phyloP scores from a whole-genome alignment of 2,113 vertebrate genomes.

The Sitta europaea region DNA sequence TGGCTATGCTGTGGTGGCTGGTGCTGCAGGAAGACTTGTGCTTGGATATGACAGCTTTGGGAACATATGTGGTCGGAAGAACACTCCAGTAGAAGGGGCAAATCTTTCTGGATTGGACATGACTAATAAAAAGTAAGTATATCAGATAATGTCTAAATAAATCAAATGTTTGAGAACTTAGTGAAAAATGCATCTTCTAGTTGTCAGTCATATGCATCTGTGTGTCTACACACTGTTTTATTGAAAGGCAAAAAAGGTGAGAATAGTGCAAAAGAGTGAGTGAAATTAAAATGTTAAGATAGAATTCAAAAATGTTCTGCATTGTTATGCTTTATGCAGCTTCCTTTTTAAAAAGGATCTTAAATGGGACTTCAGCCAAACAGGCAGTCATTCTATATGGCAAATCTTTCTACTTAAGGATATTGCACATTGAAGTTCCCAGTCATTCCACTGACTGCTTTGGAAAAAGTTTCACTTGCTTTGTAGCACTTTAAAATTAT shows the following conservation, averaged over 20 bases:
- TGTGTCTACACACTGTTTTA: neutral
- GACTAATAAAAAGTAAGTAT: conserved; percentile 76
- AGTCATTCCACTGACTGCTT: neutral
- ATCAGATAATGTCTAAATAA: neutral
- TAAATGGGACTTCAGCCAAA: neutral
- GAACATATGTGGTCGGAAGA: conserved; percentile 78
- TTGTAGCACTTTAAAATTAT: neutral
- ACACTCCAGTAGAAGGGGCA: conserved; percentile 71
- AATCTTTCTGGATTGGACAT: conserved; percentile 81
- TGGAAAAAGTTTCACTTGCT: neutral
- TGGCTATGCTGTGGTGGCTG: conserved; percentile 74
- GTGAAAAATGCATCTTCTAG: neutral
- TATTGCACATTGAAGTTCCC: neutral
- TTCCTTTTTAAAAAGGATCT: neutral
- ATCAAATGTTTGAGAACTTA: neutral
- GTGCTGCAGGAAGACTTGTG: conserved; percentile 74
- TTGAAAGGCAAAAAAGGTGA: neutral
- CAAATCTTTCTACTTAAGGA: neutral
- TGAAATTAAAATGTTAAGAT: neutral
- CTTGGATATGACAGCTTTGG: conserved; percentile 82
- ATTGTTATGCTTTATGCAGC: neutral
- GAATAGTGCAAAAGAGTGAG: neutral
- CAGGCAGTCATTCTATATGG: neutral
- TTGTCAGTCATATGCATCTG: neutral
- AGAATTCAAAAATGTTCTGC: neutral